Base-by-base conservation (phyloP, 2,888 invertebrate genomes). In the Athrips mouffetella region DNA sequence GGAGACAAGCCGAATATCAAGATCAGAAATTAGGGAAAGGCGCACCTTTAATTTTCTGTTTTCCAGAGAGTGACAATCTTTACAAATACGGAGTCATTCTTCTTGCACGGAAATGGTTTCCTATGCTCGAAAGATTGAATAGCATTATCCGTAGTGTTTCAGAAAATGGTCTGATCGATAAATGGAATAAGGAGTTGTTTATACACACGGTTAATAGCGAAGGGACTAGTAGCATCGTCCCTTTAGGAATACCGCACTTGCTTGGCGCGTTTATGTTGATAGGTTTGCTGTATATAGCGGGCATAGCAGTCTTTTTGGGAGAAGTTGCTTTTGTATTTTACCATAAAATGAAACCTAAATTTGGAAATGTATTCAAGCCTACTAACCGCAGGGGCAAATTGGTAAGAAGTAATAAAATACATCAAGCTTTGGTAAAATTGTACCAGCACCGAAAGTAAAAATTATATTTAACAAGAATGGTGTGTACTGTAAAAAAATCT, bases 41-140 rank as follows among this genome's bases (percentile, higher is more conserved):
- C 37, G 73, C 65, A 39, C 73, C 74, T 5, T 64, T 85, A 62
- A 72, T 89, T 51, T 84, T 80, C 63, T 89, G 89, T 63, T 89
- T 89, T 49, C 74, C 80, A 0, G 88, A 89, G 59, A 78, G 75
- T 49, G 62, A 81, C 58, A 88, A 86, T 53, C 69, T 89, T 53
- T 89, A 89, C 58, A 88, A 89, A 62, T 89, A 89, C 50, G 86
- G 84, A 0, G 89, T 89, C n/a, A 88, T 84, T 11, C 63, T 89
- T 37, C 57, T 89, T 31, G 73, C 85, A 20, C 70, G 85, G 20
- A 79, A 81, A 61, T 89, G 88, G 88, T 88, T 80, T 59, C 89
- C 89, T 3, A 77, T 89, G 70, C 57, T 87, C 45, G 76, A 72
- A 0, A 73, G 80, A 47, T 79, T 89, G 48, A 86, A 89, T 61